Base-by-base conservation (phyloP, 2,888 invertebrate genomes). In the Ommatoiulus sabulosus region DNA sequence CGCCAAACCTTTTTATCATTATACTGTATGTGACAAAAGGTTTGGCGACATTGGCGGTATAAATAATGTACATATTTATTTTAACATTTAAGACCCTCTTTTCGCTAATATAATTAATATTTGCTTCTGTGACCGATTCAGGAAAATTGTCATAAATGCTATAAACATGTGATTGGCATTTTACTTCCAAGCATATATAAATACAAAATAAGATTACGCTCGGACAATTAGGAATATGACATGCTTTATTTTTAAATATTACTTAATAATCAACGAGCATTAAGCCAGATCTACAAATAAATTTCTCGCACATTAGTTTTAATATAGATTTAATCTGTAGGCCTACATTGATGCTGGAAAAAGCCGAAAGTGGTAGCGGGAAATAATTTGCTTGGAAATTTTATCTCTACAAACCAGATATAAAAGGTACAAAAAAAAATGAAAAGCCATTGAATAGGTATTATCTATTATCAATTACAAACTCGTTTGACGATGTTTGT, bases 181-280 rank as follows among this genome's bases (percentile, higher is more conserved):
- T 12, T 35, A 10, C 20, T 10, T 35, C 35, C 20, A 24, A 72
- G n/a, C 63, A 24, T 8, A 72, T 3, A 72, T 24, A 24, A 72
- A 72, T 72, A 0, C 17, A 72, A 24, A 20, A 24, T 24, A 24
- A 72, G 6, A 24, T 10, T 17, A n/a, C 35, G 35, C 35, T 35
- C 12, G 10, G 35, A 35, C 80, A 80, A 24, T 80, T 24, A 80
- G 35, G 3, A 7, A 80, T 7, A 80, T 80, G 35, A 12, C 80
- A 80, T 80, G 35, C 35, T 80, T 80, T 35, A 80, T 80, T 35
- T 35, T 80, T 80, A 35, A 3, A 80, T 80, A 35, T 80, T 80
- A 3, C 4, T 80, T 10, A 35, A 80, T 7, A 52, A 52, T 12
- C 2, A 10, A 80, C 3, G 35, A 80, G 35, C 35, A 80, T 35